Evolutionary conservation across 1,140 invertebrate species (phyloP), one percentile per base, ranked within the genome.

Genomic region (Heliothis subflexa): DNA sequence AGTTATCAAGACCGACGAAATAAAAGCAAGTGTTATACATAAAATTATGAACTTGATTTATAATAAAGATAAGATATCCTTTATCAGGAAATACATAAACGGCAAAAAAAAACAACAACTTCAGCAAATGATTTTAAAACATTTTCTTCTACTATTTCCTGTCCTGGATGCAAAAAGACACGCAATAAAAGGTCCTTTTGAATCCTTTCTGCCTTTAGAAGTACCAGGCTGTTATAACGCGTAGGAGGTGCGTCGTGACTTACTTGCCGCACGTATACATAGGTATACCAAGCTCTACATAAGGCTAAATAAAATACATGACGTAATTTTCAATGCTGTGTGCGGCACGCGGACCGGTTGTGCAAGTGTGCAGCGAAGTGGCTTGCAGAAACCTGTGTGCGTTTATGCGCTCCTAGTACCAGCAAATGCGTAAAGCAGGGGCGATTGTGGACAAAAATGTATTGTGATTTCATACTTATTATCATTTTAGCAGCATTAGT

Each of bases 301-400:
- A 93, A 88, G 85, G 91, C 85, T 87, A 89, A 90, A 89, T 88
- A 85, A 88, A 89, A 83, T 75, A 59, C 73, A 75, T 91, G 89
- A 92, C 86, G 90, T 91, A 91, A 93, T 85, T 83, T 81, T 84
- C 84, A 88, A 87, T 87, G 88, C 85, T 89, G 87, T 85, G 88
- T 87, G 89, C 88, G 87, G 83, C 80, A 57, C 82, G 81, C 83
- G 74, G 78, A 85, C 84, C 81, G 83, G 84, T 87, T 88, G 83
- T 83, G 84, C 85, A 88, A 86, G 85, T 87, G 80, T 86, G 82
- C 81, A 77, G 78, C 78, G 82, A 81, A 13, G n/a, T 82, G 74
- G 49, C 52, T 88, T 86, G 86, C 85, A 83, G 81, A 88, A 86
- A 88, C 85, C 85, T 79, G 83, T 78, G 59, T 70, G 78, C 49